phyloP scores from a whole-genome alignment of 2,797 vertebrate species.

The Huso huso region DNA sequence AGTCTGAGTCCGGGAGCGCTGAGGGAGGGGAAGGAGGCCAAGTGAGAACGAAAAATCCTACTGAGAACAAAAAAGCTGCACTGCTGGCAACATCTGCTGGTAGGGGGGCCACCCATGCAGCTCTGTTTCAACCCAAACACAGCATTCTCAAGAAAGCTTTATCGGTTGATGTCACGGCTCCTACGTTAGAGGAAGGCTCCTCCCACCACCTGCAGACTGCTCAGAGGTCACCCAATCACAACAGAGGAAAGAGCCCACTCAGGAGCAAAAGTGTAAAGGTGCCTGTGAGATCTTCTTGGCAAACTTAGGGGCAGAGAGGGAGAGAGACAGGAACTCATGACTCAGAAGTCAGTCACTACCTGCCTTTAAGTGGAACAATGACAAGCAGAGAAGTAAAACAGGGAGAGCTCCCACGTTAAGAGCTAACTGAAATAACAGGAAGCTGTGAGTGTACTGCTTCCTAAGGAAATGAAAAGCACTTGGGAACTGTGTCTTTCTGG shows the following conservation, averaged over 20 bases:
- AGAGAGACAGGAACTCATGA: not conserved
- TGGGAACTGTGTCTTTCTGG: slow-evolving; percentile 26
- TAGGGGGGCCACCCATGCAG: slow-evolving; percentile 2
- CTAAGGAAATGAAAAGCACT: slow-evolving; percentile 31
- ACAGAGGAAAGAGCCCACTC: slow-evolving; percentile 25
- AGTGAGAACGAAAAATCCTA: not conserved
- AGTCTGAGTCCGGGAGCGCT: slow-evolving; percentile 11
- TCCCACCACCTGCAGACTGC: slow-evolving; percentile 39
- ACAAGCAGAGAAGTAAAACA: slow-evolving; percentile 8
- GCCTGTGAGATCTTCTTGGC: slow-evolving; percentile 29
- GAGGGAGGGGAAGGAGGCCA: slow-evolving; percentile 9
- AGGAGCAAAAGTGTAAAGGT: slow-evolving; percentile 32
- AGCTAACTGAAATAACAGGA: slow-evolving; percentile 16
- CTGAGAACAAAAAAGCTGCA: slow-evolving; percentile 12
- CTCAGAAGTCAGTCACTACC: not conserved
- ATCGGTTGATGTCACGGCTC: slow-evolving; percentile 10
- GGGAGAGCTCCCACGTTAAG: slow-evolving; percentile 22
- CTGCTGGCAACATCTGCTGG: not conserved
- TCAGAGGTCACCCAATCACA: slow-evolving; percentile 47
- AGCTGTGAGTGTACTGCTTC: slow-evolving; percentile 14
- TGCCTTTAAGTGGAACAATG: not conserved
- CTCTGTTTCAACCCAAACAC: slow-evolving; percentile 12
- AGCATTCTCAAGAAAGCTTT: slow-evolving; percentile 14
- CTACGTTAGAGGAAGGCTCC: slow-evolving; percentile 3
- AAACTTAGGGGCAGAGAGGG: slow-evolving; percentile 22